Conservation (phyloP, 1,140 invertebrate genomes). For the Bombus sylvicola region DNA sequence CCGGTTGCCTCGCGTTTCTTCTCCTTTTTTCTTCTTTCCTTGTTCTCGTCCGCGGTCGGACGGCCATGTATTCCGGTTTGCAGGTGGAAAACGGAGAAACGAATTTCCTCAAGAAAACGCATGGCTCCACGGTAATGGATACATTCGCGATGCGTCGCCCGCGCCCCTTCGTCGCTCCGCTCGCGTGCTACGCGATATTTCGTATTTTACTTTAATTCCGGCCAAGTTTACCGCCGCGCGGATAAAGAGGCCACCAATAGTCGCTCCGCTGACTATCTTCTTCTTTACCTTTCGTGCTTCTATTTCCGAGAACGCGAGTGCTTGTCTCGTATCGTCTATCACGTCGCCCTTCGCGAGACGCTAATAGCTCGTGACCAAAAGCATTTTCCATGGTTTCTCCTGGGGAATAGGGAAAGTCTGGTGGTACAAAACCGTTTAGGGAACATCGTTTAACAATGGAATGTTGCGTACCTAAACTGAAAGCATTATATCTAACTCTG, state of each 20-base stretch:
- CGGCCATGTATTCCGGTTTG: constrained; percentile 60
- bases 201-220: constrained; percentile 64
- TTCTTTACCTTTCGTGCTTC: background rate
- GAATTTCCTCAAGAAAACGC: constrained; percentile 66
- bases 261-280: background rate
- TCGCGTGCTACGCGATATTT: constrained; percentile 50
- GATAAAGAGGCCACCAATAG: background rate
- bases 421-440: background rate
- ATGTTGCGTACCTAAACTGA: too few relatives aligned
- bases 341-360: background rate
- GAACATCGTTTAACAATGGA: background rate
- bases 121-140: constrained; percentile 56
- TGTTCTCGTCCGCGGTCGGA: constrained; percentile 20
- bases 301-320: background rate
- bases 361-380: background rate
- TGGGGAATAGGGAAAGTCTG: background rate
- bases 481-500: too few relatives aligned
- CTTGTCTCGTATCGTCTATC: background rate
- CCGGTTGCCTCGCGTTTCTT: background rate
- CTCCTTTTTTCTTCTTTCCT: background rate
- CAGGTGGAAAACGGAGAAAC: constrained; percentile 63
- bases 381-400: background rate
- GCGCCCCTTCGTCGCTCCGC: too few relatives aligned
- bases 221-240: constrained; percentile 42
- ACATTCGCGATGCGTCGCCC: constrained; percentile 35